Conservation (phyloP, 2,888 invertebrate genomes). For the Erebia palarica region DNA sequence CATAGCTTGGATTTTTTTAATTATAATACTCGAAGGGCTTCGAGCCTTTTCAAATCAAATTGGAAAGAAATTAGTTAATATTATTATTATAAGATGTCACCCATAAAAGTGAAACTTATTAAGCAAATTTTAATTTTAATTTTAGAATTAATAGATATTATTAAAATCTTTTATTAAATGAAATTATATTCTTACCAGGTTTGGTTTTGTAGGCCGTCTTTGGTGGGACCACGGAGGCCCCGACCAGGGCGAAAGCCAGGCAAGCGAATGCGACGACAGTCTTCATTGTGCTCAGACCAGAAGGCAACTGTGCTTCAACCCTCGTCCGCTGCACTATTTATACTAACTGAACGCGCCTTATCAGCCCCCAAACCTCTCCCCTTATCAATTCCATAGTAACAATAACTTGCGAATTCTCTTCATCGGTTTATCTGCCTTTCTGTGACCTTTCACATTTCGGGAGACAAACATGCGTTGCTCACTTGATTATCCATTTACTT, state of each 20-base stretch:
- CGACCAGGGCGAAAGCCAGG: conserved; percentile 63
- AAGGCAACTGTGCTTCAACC: conserved; percentile 60
- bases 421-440: conserved; percentile 34
- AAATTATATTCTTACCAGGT: conserved; percentile 37
- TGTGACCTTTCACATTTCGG: conserved; percentile 34
- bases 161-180: not conserved
- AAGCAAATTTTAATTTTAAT: too few species aligned
- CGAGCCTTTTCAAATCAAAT: too few species aligned
- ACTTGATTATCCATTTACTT: not conserved
- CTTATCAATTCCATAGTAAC: conserved; percentile 36
- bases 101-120: too few species aligned
- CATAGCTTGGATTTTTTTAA: too few species aligned
- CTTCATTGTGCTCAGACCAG: conserved; percentile 67
- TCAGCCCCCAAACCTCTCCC: conserved; percentile 29
- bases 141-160: not conserved
- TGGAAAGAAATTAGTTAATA: too few species aligned
- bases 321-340: conserved; percentile 39
- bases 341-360: conserved; percentile 42
- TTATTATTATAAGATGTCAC: too few species aligned
- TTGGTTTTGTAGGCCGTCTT: conserved; percentile 46
- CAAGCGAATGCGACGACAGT: conserved; percentile 71
- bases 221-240: conserved; percentile 47
- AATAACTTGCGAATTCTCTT: conserved; percentile 35
- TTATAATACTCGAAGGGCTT: too few species aligned
- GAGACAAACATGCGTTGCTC: conserved; percentile 14